Conservation (phyloP, 2,888 invertebrate genomes). For the Osedax frankpressi region DNA sequence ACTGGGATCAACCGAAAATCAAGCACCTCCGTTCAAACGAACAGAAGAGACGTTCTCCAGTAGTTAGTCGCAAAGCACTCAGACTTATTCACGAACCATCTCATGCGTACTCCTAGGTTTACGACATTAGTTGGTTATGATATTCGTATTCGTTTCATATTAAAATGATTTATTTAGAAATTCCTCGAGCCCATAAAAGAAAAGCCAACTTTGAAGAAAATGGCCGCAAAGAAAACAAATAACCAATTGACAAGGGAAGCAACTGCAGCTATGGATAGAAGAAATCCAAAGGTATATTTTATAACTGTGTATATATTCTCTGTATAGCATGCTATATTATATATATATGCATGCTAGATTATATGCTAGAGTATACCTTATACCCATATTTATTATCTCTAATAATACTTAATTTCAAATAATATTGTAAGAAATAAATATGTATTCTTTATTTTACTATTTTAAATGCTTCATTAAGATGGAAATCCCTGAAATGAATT, state of each 20-base stretch:
- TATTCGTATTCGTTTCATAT: too few relatives aligned
- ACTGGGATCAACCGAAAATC: not conserved
- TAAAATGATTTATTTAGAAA: too few relatives aligned
- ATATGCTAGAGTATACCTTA: too few relatives aligned
- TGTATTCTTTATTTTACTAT: not conserved
- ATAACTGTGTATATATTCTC: not conserved
- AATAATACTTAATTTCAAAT: too few relatives aligned
- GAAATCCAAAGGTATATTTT: not conserved
- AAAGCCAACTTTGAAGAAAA: not conserved
- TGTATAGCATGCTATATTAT: not conserved
- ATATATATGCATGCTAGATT: not conserved
- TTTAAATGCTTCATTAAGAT: too few relatives aligned
- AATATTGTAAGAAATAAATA: not conserved
- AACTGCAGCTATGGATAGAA: not conserved
- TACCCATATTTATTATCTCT: too few relatives aligned
- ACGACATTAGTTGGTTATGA: too few relatives aligned
- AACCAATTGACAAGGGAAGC: not conserved
- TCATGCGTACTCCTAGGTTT: too few relatives aligned
- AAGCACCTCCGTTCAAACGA: not conserved
- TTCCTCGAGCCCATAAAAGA: not conserved
- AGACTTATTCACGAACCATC: too few relatives aligned
- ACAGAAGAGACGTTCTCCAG: not conserved
- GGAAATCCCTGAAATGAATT: not conserved
- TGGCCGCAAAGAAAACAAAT: not conserved
- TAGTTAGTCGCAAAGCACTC: too few relatives aligned